Evolutionary conservation across 1,140 invertebrate species (phyloP).

Genomic region (Nilaparvata lugens): DNA sequence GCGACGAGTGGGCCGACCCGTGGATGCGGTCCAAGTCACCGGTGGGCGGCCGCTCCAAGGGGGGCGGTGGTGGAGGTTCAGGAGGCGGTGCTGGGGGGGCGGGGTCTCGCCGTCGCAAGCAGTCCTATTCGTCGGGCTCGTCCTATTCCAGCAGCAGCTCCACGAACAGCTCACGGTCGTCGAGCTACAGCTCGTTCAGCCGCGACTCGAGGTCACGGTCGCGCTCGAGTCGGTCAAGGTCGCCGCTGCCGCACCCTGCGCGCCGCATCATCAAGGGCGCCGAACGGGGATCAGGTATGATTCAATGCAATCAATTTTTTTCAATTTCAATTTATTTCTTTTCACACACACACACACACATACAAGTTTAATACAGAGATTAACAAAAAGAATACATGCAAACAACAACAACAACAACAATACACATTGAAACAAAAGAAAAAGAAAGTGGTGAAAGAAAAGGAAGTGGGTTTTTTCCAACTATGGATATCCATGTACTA

Average conservation of each 20-base stretch:
- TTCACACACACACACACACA: too few species aligned
- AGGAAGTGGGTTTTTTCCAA: too few species aligned
- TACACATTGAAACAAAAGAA: too few species aligned
- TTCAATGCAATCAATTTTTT: too few species aligned
- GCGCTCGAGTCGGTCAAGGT: conserved; percentile 41
- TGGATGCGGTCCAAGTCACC: conserved; percentile 77
- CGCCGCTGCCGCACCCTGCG: conserved; percentile 43
- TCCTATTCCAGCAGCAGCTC: conserved; percentile 58
- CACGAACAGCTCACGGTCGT: conserved; percentile 42
- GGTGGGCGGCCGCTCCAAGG: conserved; percentile 36
- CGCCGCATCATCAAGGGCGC: conserved; percentile 14
- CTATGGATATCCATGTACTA: too few species aligned
- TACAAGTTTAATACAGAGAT: too few species aligned
- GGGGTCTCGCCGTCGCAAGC: conserved; percentile 40
- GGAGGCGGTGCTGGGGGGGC: conserved; percentile 12
- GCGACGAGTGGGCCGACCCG: conserved; percentile 86
- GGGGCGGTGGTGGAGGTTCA: too few species aligned
- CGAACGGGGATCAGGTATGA: too few species aligned
- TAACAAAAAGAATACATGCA: too few species aligned
- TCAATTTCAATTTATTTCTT: too few species aligned
- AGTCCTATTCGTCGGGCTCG: conserved; percentile 65
- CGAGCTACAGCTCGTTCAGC: conserved; percentile 43
- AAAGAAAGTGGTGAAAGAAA: too few species aligned
- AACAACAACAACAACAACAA: too few species aligned
- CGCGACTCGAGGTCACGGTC: conserved; percentile 37